Base-by-base conservation (phyloP, 2,797 vertebrate genomes). In the Hemibagrus guttatus region DNA sequence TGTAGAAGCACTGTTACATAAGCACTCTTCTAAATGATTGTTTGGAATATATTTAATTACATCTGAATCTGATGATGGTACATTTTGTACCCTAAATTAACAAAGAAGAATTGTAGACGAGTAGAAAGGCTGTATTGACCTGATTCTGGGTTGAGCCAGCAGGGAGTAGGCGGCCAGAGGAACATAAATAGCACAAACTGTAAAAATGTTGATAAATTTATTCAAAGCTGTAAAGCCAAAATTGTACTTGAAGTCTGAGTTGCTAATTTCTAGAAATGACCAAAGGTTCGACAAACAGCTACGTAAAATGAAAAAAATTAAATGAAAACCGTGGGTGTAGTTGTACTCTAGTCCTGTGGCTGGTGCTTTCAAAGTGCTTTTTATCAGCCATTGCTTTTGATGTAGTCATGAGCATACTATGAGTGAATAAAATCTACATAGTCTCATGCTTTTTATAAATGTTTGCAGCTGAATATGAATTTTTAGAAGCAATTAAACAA, bases 181-280 rank as follows among this genome's bases (percentile, higher is more conserved):
- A 42, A n/a, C 63, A 81, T 81, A 63, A 81, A 81, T 81, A 46
- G 58, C 58, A 39, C 11, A 11, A 59, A 46, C 35, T 81, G 58
- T 46, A 81, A 81, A 58, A 61, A 64, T 64, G 26, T 19, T n/a
- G 4, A 69, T 69, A 21, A 21, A 39, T 69, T 19, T 39, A 69
- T 69, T 69, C 17, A 23, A 74, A 74, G 71, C 21, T 31, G 6
- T 75, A 52, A 75, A 54, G 46, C n/a, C 31, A 8, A 39, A 59
- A 39, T 39, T 21, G n/a, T 79, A 6, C 54, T 16, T 39, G 31
- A 75, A 13, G 42, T 5, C 46, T 49, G 52, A 19, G n/a, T 23
- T 0, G 17, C 46, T 78, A 8, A 31, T 58, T 78, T 54, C 49
- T 58, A 54, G 8, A 19, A 1, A 2, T 16, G 46, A 9, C 46